Evolutionary conservation across 2,797 vertebrate species (phyloP), one percentile per base, ranked within the genome.

Genomic region (Mionectes olivaceus): DNA sequence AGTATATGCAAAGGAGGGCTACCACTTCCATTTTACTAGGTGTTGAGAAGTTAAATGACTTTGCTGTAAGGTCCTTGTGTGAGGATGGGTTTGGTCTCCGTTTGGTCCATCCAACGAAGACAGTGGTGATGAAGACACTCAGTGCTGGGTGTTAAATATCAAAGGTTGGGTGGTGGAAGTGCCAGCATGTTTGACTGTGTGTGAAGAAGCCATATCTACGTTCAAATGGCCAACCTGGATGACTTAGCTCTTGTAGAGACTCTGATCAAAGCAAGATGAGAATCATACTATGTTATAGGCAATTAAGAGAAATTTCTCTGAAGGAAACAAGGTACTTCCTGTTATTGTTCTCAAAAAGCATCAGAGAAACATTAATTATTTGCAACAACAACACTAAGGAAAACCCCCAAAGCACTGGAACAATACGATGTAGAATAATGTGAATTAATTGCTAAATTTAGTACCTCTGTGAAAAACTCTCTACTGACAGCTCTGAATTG

Each of bases 331-430:
- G 52, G n/a, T 49, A 16, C 37, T 90, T 95, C 93, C 91, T 43
- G 4, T 70, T 76, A 87, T 96, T 96, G 83, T 95, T 56, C 85
- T 86, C 68, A 86, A 82, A 84, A 81, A 92, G 22, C 70, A 86
- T 57, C 64, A 85, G 73, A 85, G 71, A 90, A 96, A 67, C 16
- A 27, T 22, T 80, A 85, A 88, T 63, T 78, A 67, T 64, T 76
- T 52, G 32, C 60, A 78, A 57, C 24, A 92, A 3, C 5, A 74
- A 4, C 33, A 8, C 27, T 49, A 44, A 91, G 77, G 59, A 91
- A 95, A 86, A 17, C 9, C 32, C 78, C 59, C 0, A 78, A 87
- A 74, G 30, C 30, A 46, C 63, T 88, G 67, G 74, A 91, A 94
- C 63, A 91, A 67, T 78, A 63, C 7, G 1, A 24, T 12, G 37